Evolutionary conservation across 2,888 invertebrate genomes (phyloP).

Genomic region (Folsomia manolachei): DNA sequence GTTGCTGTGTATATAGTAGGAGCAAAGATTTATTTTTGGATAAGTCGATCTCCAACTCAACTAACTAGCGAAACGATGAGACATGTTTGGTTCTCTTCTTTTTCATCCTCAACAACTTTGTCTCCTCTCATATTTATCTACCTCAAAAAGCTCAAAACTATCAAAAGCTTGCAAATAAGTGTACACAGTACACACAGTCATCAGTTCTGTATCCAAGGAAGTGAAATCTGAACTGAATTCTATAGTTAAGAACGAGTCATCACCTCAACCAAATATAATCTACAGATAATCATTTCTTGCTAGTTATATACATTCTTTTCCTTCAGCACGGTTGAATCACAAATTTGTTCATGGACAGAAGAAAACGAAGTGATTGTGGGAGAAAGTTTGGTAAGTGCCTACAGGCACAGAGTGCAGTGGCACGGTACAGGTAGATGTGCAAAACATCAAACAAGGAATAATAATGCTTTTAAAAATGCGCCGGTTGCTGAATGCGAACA

Average conservation of each 20-base stretch:
- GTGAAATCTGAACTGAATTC: no score
- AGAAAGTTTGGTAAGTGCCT: not conserved
- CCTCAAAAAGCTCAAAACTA: not conserved
- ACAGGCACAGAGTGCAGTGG: not conserved
- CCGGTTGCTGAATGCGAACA: not conserved
- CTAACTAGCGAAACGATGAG: not conserved
- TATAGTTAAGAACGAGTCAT: not conserved
- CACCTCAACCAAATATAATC: not conserved
- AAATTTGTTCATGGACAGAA: not conserved
- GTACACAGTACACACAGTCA: no score
- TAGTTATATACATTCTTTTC: no score
- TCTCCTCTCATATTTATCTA: constrained; percentile 13
- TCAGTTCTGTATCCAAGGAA: no score
- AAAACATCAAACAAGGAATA: not conserved
- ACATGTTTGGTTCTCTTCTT: no score
- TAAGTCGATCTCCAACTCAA: constrained; percentile 11
- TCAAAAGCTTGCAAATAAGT: not conserved
- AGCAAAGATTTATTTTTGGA: constrained; percentile 21
- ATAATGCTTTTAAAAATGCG: not conserved
- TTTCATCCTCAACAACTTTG: constrained; percentile 18
- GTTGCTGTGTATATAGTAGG: no score
- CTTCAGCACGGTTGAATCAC: no score
- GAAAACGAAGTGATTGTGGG: not conserved
- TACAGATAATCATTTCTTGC: no score
- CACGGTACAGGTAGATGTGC: not conserved